Base-by-base conservation (phyloP, 2,797 vertebrate species). In the Hippoglossus hippoglossus region DNA sequence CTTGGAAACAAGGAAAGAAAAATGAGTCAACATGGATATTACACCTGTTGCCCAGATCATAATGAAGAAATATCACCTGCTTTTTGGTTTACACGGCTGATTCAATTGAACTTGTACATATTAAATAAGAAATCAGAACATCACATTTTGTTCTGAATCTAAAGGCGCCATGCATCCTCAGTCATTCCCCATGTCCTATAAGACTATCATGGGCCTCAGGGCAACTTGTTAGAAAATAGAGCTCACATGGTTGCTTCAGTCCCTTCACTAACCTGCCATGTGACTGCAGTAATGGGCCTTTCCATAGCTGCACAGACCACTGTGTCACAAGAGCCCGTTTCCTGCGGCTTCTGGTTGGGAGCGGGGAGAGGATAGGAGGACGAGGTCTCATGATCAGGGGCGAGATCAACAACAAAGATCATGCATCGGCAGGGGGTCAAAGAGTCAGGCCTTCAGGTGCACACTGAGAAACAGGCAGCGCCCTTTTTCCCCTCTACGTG, bases 231-330 rank as follows among this genome's bases (percentile, higher is more conserved):
- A 82, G 88, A 92, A 94, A 94, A 93, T 91, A 86, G 82, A 91
- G 86, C 91, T 93, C 93, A 94, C 93, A 94, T 93, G 92, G 84
- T 93, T 36, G 49, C 72, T 89, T 88, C 85, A 85, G 80, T 80
- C 54, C 75, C 82, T 85, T 80, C 25, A 55, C 83, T 91, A 93
- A 91, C 90, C 84, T 92, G 85, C 86, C 94, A 94, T 94, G 94
- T 95, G 94, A 95, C 93, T 89, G 72, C 89, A 71, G 79, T 93
- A 93, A 93, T 94, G 90, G 76, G 87, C 81, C 84, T 87, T 83
- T 84, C 83, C 82, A 84, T 82, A 73, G 81, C 83, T 87, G 75
- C 59, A 73, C 66, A 84, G 79, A 91, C 82, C 80, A 70, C 84
- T 79, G 84, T 87, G 89, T 94, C 93, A 92, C 91, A 93, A 93